Conservation (phyloP, 2,888 invertebrate genomes). For the Drosophila stalkeri region DNA sequence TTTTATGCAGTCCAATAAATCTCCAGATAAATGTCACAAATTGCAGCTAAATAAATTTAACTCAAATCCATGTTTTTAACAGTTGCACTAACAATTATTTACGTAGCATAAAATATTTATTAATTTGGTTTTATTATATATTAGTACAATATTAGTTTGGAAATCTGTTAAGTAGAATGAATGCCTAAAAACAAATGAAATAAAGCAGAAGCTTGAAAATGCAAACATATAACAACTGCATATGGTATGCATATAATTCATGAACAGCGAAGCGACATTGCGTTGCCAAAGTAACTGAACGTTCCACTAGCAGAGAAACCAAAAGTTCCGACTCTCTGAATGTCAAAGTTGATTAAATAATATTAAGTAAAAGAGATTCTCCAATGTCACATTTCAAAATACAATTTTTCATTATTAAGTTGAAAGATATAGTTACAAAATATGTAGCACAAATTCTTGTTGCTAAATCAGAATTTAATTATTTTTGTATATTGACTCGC, state of each 20-base stretch:
- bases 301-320: background rate
- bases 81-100: background rate
- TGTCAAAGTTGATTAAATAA: no score
- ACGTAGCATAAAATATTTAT: background rate
- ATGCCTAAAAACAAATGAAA: background rate
- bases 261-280: no score
- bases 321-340: no score
- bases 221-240: background rate
- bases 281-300: background rate
- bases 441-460: no score
- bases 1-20: slow-evolving; percentile 77
- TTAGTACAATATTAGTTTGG: background rate
- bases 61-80: slow-evolving; percentile 22
- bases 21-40: slow-evolving; percentile 32
- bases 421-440: no score
- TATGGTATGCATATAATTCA: no score
- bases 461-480: no score
- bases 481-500: no score
- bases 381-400: no score
- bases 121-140: background rate
- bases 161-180: no score
- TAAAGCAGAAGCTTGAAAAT: background rate
- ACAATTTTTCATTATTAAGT: no score
- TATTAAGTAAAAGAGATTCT: no score
- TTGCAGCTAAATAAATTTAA: slow-evolving; percentile 51